Evolutionary conservation across 2,888 invertebrate species (phyloP), one percentile per base, ranked within the genome.

Genomic region (Synergus gifuensis): DNA sequence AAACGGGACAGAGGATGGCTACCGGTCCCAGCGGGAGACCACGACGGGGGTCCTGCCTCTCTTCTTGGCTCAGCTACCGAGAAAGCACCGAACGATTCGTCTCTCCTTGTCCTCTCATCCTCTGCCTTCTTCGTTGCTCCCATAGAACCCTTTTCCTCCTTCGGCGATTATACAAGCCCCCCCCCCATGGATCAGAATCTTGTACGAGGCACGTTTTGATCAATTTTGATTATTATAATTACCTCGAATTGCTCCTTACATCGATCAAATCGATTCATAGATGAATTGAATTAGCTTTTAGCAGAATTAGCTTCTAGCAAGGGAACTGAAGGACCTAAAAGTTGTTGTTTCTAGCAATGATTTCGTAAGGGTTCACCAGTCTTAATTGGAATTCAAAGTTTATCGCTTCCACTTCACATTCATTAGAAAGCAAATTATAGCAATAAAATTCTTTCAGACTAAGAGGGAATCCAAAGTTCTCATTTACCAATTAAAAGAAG

Each of bases 21-120:
- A 92, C 92, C 89, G 92, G 91, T 91, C 92, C 89, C 92, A 91
- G 92, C 91, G 88, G 92, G 92, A 92, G 92, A 90, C 87, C 92
- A 87, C 91, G 87, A 87, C 91, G 90, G 91, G 92, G 91, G 91
- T 90, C 90, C 88, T 85, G 18, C 28, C 42, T 76, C 80, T 77
- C 76, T 76, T 46, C 63, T 79, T 44, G 83, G 80, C 76, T 80
- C 79, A 78, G 87, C 89, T 89, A 89, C 90, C 88, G 88, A 89
- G 88, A 86, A 87, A 86, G 86, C 88, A 87, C 81, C 83, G 66
- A 84, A 83, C 85, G 67, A 69, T 62, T 63, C 76, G 58, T 44
- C 22, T 42, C 63, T 73, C 44, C 60, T 49, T 77, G 28, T 64
- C 36, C 36, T 78, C 16, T 69, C 78, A 14, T 64, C 64, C 76